phyloP scores from a whole-genome alignment of 1,140 invertebrate genomes.

The Eciton burchellii region DNA sequence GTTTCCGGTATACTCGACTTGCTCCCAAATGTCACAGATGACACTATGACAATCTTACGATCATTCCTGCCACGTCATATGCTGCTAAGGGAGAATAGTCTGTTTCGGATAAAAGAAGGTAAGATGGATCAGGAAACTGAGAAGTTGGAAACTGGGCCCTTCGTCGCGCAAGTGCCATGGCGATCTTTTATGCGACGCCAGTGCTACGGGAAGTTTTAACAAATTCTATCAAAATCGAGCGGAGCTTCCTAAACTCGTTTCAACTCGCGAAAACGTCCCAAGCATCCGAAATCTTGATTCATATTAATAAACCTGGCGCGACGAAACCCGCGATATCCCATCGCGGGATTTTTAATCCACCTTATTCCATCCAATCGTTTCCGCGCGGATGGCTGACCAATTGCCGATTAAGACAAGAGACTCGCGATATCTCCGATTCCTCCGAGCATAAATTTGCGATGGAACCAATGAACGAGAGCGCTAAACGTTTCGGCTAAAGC shows the following conservation, averaged over 20 bases:
- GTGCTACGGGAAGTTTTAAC: constrained; percentile 43
- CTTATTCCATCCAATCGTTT: too few species aligned
- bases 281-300: constrained; percentile 28
- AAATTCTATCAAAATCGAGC: constrained; percentile 54
- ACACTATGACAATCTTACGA: neutral
- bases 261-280: constrained; percentile 1
- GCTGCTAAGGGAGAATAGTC: constrained; percentile 10
- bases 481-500: constrained; percentile 1
- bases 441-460: neutral
- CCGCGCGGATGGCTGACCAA: neutral
- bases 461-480: neutral
- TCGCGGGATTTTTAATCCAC: neutral
- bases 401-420: neutral
- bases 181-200: constrained; percentile 40
- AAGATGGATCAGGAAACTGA: constrained; percentile 32
- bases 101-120: constrained; percentile 13
- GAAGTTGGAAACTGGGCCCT: constrained; percentile 38
- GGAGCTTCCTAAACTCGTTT: constrained; percentile 35
- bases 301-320: constrained; percentile 25
- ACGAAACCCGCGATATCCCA: neutral
- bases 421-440: neutral
- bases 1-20: neutral
- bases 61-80: constrained; percentile 26
- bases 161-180: constrained; percentile 16
- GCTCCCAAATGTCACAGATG: neutral